These are phyloP conservation scores for Calonectris borealis DNA, from an alignment of 2,113 vertebrate genomes.

Conservation along the genomic window DNA sequence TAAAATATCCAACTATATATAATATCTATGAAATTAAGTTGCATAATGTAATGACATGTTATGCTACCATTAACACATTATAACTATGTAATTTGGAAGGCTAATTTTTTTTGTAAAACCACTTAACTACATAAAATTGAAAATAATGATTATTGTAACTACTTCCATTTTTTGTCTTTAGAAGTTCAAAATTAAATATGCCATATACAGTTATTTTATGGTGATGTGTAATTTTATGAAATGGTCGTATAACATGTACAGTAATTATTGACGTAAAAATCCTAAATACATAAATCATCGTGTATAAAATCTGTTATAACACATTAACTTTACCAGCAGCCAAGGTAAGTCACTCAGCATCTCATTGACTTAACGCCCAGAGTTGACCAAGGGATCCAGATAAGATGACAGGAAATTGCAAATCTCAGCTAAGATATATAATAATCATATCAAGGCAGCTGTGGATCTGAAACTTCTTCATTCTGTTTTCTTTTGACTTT, in stretches of 20 bases:
- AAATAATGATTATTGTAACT: constrained; percentile 83
- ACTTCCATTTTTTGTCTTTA: constrained; percentile 76
- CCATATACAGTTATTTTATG: constrained; percentile 77
- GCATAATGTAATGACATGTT: constrained; percentile 81
- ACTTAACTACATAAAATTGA: constrained; percentile 84
- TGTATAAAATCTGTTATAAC: constrained; percentile 65
- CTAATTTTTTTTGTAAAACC: constrained; percentile 80
- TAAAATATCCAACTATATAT: constrained; percentile 77
- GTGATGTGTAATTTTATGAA: constrained; percentile 77
- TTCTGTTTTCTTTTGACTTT: constrained; percentile 6
- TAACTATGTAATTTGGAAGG: constrained; percentile 80
- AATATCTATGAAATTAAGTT: constrained; percentile 79
- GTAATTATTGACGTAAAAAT: constrained; percentile 80
- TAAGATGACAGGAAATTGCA: constrained; percentile 61
- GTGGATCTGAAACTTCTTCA: not conserved
- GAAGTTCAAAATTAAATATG: constrained; percentile 79
- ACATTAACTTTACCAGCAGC: constrained; percentile 73
- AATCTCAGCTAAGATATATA: constrained; percentile 39
- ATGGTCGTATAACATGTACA: constrained; percentile 70
- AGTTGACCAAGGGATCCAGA: constrained; percentile 42
- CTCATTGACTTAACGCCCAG: constrained; percentile 62
- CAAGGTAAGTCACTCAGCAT: constrained; percentile 72
- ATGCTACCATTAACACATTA: constrained; percentile 81
- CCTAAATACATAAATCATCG: constrained; percentile 75
- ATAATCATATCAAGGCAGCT: not conserved